These are phyloP conservation scores for Australoheros facetus DNA, from an alignment of 2,797 vertebrate species.

Conservation along the genomic window DNA sequence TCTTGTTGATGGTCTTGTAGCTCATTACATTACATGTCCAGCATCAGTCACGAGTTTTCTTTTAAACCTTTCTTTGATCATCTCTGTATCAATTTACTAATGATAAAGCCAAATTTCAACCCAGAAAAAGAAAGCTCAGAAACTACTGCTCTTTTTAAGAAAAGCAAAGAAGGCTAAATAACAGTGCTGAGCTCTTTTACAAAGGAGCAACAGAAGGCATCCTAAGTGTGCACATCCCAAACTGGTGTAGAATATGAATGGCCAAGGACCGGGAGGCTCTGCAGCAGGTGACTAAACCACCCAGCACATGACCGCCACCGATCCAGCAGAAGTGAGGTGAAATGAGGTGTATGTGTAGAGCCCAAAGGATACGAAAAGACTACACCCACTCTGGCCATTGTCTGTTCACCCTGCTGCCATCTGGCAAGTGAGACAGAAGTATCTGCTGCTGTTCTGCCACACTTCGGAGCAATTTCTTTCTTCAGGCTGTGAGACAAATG, in stretches of 20 bases:
- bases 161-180: not conserved
- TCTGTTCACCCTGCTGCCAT: not conserved
- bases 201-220: not conserved
- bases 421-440: constrained; percentile 5
- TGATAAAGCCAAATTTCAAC: not conserved
- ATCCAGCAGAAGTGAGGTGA: not conserved
- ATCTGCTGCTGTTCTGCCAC: not conserved
- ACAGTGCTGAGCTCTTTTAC: not conserved
- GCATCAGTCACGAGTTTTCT: not conserved
- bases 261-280: not conserved
- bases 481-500: not conserved
- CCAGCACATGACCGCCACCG: not conserved
- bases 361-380: not conserved
- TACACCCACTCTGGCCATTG: not conserved
- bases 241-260: not conserved
- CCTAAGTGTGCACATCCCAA: not conserved
- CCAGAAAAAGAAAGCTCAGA: not conserved
- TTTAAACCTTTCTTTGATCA: not conserved
- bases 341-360: not conserved
- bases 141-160: not conserved
- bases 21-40: not conserved
- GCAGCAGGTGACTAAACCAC: not conserved
- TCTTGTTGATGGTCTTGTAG: too few relatives aligned
- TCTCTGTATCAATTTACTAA: not conserved
- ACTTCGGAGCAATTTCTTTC: not conserved